Conservation (phyloP, 2,113 vertebrate genomes). For the Varanus komodoensis region DNA sequence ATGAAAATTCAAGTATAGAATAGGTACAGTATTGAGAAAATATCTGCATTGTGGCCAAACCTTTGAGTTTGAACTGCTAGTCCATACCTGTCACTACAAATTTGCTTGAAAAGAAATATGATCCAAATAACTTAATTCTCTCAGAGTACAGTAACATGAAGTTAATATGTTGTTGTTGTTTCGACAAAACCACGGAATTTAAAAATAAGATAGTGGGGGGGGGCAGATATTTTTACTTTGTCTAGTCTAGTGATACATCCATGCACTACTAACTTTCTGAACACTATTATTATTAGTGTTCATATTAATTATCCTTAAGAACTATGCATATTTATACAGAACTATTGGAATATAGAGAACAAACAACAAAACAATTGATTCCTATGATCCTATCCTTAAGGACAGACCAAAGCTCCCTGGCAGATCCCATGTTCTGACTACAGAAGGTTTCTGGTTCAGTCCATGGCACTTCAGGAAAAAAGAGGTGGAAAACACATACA, state of each 20-base stretch:
- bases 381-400: no score
- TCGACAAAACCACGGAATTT: neutral
- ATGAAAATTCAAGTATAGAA: accelerated
- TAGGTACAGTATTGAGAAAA: constrained; percentile 27
- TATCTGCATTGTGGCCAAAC: neutral
- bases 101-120: neutral
- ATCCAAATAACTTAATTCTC: neutral
- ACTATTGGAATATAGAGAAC: no score
- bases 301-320: neutral
- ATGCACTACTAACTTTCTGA: neutral
- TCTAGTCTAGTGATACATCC: neutral
- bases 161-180: neutral
- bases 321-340: neutral
- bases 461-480: no score
- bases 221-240: neutral
- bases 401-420: no score
- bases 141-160: neutral
- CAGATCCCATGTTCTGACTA: no score
- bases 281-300: neutral
- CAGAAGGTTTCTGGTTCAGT: no score
- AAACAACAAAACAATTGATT: no score
- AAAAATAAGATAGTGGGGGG: neutral
- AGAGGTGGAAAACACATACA: no score
- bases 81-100: neutral
- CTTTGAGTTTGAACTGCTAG: neutral